phyloP scores from a whole-genome alignment of 2,113 vertebrate species.

The Panthera tigris region DNA sequence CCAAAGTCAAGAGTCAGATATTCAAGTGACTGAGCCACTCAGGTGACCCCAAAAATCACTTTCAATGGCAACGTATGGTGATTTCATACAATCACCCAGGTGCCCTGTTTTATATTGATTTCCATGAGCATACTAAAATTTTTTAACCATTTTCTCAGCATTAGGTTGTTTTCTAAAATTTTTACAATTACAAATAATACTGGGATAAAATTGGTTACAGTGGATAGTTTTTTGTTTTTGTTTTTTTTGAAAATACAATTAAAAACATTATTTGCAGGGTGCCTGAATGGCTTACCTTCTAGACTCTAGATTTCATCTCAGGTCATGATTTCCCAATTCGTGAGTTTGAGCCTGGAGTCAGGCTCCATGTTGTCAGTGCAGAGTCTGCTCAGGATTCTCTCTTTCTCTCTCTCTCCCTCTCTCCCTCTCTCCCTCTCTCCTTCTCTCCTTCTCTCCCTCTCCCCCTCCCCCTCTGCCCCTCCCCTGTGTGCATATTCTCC shows the following conservation, averaged over 20 bases:
- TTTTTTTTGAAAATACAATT: background rate
- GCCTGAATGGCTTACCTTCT: too few relatives aligned
- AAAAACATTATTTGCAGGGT: background rate
- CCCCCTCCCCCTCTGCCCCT: too few relatives aligned
- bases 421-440: fast-evolving
- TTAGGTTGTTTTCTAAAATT: background rate
- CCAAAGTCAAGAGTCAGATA: background rate
- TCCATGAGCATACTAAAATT: background rate
- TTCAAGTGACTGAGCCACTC: background rate
- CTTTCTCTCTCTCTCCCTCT: too few relatives aligned
- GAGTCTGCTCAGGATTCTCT: too few relatives aligned
- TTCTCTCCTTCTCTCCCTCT: fast-evolving
- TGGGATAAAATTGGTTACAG: background rate
- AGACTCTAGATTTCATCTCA: too few relatives aligned
- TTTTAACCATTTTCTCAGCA: background rate
- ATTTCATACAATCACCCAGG: too few relatives aligned
- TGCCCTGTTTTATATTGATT: background rate
- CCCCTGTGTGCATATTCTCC: too few relatives aligned
- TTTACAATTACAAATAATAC: background rate
- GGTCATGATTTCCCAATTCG: too few relatives aligned
- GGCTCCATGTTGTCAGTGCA: too few relatives aligned
- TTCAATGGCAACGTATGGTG: background rate
- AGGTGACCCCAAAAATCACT: background rate
- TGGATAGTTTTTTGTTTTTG: background rate
- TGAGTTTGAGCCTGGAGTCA: too few relatives aligned